Base-by-base conservation (phyloP, 2,113 vertebrate genomes). In the Bathybates hornii region DNA sequence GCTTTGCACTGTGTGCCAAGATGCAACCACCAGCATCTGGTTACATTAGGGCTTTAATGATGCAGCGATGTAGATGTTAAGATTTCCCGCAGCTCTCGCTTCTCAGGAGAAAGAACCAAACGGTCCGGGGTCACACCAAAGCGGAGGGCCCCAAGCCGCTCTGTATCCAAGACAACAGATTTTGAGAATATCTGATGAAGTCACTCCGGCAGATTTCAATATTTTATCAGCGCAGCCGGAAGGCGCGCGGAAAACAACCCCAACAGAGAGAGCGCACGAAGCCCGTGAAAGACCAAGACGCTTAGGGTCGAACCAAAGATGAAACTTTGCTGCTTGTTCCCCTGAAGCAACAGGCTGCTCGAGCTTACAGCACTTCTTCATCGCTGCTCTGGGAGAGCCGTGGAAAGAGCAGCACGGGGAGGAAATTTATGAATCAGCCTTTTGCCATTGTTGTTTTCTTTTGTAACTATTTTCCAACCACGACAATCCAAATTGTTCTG, bases 81-180 rank as follows among this genome's bases (percentile, higher is more conserved):
- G 24, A 32, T 32, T 78, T 78, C 17, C 71, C 10, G 27, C 48
- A 52, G 59, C 54, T 86, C 27, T 78, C 2, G 48, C 17, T 19
- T 7, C 16, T 19, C 5, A 32, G 61, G 61, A 53, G 27, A 34
- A 34, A 3, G 4, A 80, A 45, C 80, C 43, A 43, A 86, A 73
- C 10, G 14, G 84, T 76, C 36, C 9, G 5, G 91, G 91, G 91
- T 86, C 83, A 59, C 48, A 78, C 71, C 27, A 73, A 29, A 38
- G 29, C 14, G 13, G 4, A 80, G 63, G 52, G 57, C 61, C 21
- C 73, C 41, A 14, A 3, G 43, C 68, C 54, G 80, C 88, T 89
- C 78, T 4, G 91, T 89, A 91, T 93, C 93, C 93, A 92, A 92
- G 88, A 91, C 92, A 89, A 92, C 94, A 94, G 93, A 92, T 90